Evolutionary conservation across 2,797 vertebrate genomes (phyloP).

Genomic region (Acanthopagrus latus): DNA sequence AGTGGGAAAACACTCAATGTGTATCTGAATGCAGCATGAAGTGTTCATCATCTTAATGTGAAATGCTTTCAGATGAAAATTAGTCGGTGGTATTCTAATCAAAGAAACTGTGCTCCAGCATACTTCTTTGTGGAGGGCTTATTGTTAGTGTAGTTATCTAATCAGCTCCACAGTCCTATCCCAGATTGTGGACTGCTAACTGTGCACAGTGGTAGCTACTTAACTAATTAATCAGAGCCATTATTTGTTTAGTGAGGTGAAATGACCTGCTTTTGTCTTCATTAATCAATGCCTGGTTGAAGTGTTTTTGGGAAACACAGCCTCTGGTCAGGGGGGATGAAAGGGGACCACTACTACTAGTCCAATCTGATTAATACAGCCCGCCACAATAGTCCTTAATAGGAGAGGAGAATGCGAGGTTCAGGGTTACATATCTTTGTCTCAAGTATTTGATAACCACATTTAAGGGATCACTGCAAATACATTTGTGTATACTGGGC

Average conservation of each 20-base stretch:
- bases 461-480: too few species aligned
- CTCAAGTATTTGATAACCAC: too few species aligned
- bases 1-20: conserved; percentile 8
- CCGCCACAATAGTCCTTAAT: neutral
- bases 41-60: neutral
- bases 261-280: conserved; percentile 64
- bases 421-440: too few species aligned
- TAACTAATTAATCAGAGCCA: conserved; percentile 65
- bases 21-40: neutral
- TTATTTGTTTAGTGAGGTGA: conserved; percentile 67
- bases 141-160: conserved; percentile 27
- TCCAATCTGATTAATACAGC: conserved; percentile 8
- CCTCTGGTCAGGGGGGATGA: conserved; percentile 11
- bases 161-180: conserved; percentile 24
- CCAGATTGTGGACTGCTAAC: conserved; percentile 18
- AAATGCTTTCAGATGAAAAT: conserved; percentile 35
- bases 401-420: neutral
- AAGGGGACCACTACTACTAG: neutral
- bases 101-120: conserved; percentile 8
- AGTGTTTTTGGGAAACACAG: conserved; percentile 25
- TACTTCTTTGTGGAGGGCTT: neutral
- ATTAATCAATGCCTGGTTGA: conserved; percentile 51
- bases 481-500: too few species aligned
- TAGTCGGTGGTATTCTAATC: conserved; percentile 17
- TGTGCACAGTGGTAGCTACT: conserved; percentile 51